These are phyloP conservation scores for Nomada hirtipes DNA, from an alignment of 2,888 invertebrate species.

Conservation along the genomic window DNA sequence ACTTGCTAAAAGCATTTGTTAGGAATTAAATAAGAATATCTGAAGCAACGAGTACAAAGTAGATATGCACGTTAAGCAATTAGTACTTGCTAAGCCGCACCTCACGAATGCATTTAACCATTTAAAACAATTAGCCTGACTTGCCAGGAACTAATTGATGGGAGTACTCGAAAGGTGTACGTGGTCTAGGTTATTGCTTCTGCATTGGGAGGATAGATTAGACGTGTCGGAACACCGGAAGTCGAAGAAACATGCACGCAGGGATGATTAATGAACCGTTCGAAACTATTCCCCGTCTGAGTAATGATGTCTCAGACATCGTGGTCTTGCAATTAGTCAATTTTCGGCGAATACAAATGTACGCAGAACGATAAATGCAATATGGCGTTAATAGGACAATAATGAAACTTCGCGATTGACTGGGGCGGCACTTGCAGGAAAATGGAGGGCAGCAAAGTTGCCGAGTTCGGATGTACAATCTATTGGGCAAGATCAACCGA, in stretches of 20 bases:
- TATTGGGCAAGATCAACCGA: constrained; percentile 39
- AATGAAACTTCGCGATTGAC: constrained; percentile 63
- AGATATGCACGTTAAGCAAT: background rate
- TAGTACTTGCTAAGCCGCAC: background rate
- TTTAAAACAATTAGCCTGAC: constrained; percentile 58
- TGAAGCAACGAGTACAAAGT: background rate
- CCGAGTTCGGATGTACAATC: constrained; percentile 42
- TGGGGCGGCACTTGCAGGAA: constrained; percentile 35
- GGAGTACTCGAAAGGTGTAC: constrained; percentile 14
- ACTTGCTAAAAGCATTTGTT: no score
- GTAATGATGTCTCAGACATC: constrained; percentile 49
- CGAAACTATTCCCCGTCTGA: constrained; percentile 25
- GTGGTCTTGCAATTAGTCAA: background rate
- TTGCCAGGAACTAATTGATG: constrained; percentile 23
- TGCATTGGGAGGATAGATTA: constrained; percentile 43
- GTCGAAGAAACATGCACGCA: constrained; percentile 16
- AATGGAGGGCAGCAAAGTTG: constrained; percentile 45
- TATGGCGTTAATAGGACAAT: constrained; percentile 49
- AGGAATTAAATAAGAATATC: no score
- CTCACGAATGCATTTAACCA: constrained; percentile 27
- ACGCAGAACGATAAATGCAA: constrained; percentile 43
- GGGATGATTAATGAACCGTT: constrained; percentile 60
- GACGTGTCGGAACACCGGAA: constrained; percentile 2
- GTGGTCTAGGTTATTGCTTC: constrained; percentile 35
- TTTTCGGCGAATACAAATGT: constrained; percentile 41